Conservation (phyloP, 2,888 invertebrate genomes). For the Caenorhabditis becei region DNA sequence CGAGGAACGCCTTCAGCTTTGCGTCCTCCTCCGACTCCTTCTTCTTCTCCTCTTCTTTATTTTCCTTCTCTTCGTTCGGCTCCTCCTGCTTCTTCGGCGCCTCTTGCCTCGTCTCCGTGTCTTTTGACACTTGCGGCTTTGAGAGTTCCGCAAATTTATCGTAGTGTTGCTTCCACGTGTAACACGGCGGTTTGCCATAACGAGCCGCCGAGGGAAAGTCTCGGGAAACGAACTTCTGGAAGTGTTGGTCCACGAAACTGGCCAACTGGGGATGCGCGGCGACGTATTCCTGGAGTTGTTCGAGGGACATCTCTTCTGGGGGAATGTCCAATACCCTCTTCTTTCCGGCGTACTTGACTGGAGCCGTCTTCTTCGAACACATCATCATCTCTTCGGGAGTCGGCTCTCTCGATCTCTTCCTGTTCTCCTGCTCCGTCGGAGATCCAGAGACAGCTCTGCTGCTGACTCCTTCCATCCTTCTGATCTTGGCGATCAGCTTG, state of each 20-base stretch:
- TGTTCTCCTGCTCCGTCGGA: not conserved
- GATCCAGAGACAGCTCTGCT: not conserved
- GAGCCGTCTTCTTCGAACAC: not conserved
- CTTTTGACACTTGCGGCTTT: too few species aligned
- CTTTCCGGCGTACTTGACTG: not conserved
- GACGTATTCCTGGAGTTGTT: not conserved
- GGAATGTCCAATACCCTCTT: not conserved
- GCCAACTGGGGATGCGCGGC: too few species aligned
- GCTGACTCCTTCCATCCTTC: not conserved
- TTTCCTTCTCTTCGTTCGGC: not conserved
- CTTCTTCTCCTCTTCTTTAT: not conserved
- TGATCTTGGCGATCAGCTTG: not conserved
- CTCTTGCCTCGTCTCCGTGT: not conserved
- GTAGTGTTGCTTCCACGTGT: too few species aligned
- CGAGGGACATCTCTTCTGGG: not conserved
- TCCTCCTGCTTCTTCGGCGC: not conserved
- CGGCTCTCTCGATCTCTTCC: not conserved
- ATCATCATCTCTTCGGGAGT: not conserved
- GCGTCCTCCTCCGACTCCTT: not conserved
- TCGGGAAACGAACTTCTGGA: too few species aligned
- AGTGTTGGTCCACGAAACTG: too few species aligned
- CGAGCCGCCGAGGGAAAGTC: too few species aligned
- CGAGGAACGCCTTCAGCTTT: not conserved
- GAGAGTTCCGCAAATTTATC: not conserved
- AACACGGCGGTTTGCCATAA: too few species aligned